phyloP scores from a whole-genome alignment of 2,113 vertebrate species.

The Podarcis cretensis region DNA sequence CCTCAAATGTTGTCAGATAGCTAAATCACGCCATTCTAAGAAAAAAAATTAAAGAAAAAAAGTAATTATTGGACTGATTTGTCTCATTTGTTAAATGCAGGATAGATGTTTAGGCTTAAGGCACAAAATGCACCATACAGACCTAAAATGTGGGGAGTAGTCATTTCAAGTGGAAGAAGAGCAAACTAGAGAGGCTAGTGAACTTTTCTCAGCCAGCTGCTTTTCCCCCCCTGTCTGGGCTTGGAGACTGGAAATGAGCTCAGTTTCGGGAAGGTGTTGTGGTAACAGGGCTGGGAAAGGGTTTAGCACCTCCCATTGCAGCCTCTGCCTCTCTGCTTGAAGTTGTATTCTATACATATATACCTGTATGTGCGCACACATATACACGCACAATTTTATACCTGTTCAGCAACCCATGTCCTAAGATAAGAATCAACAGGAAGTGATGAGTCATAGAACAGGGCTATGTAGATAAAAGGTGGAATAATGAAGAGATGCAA shows the following conservation, averaged over 20 bases:
- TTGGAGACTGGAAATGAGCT: neutral
- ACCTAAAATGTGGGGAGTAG: neutral
- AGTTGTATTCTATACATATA: too few species aligned
- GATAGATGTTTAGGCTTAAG: neutral
- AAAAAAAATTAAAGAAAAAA: neutral
- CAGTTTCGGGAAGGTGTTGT: neutral
- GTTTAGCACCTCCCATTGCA: too few species aligned
- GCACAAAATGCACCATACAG: neutral
- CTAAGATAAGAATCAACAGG: too few species aligned
- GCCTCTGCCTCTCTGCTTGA: too few species aligned
- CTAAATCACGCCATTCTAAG: too few species aligned
- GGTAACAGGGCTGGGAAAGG: neutral
- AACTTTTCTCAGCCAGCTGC: neutral
- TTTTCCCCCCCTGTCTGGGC: neutral
- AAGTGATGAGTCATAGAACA: too few species aligned
- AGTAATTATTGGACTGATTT: conserved; percentile 10
- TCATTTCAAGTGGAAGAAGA: neutral
- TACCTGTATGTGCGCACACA: too few species aligned
- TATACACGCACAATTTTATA: too few species aligned
- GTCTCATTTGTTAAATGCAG: neutral
- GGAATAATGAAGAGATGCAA: too few species aligned
- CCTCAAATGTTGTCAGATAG: conserved; percentile 6
- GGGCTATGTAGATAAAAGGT: too few species aligned
- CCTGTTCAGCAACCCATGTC: too few species aligned
- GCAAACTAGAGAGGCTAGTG: neutral